Conservation (phyloP, 2,113 vertebrate species). For the Eurypyga helias region DNA sequence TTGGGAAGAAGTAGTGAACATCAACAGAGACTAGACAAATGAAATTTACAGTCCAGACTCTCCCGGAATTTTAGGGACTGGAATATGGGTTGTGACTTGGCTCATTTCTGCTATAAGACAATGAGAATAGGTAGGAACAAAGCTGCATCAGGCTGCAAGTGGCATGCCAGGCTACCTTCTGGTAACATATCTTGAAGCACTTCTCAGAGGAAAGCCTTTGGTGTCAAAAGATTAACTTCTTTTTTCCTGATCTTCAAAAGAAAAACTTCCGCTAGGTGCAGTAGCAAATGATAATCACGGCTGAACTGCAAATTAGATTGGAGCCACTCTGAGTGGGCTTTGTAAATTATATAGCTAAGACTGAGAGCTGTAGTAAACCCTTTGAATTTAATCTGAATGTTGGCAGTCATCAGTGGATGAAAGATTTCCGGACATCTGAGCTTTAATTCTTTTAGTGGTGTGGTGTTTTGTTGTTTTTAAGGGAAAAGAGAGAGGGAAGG, state of each 20-base stretch:
- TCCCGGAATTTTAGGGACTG: background rate
- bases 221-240: background rate
- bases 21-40: background rate
- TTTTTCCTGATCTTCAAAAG: constrained; percentile 28
- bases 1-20: background rate
- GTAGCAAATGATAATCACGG: constrained; percentile 53
- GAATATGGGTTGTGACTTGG: rapidly evolving
- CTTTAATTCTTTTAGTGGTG: background rate
- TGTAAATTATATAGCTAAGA: constrained; percentile 58
- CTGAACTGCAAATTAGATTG: constrained; percentile 63
- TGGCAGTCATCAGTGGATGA: constrained; percentile 54
- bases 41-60: background rate
- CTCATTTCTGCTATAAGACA: background rate
- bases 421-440: constrained; percentile 53
- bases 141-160: background rate
- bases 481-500: background rate
- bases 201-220: constrained; percentile 4
- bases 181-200: background rate
- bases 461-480: background rate
- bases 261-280: constrained; percentile 50
- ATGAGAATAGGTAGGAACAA: background rate
- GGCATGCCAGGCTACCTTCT: background rate
- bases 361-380: constrained; percentile 40
- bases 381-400: constrained; percentile 68
- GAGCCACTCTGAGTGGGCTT: constrained; percentile 41